Base-by-base conservation (phyloP, 1,140 invertebrate species). In the Andrena cerasifolii region DNA sequence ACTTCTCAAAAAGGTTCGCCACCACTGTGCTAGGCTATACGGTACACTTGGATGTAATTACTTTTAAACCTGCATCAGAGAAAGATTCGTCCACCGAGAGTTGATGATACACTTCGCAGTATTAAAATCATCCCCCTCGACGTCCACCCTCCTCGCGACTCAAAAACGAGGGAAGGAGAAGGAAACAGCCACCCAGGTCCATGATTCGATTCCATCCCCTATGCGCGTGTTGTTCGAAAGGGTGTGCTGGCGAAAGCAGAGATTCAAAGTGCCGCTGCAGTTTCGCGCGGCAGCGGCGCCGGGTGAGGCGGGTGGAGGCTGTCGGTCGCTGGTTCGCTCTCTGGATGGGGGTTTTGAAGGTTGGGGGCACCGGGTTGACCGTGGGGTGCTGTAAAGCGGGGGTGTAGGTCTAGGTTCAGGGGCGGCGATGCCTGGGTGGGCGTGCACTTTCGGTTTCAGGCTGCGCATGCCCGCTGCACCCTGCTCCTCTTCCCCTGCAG, bases 381-480 rank as follows among this genome's bases (percentile, higher is more conserved):
- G 89, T 90, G 89, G 87, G 89, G 85, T 82, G 80, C 71, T 66
- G 79, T 78, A 88, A 85, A 83, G 75, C 82, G 84, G 86, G 86
- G 84, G 86, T 91, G 87, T 90, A 90, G 90, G 90, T 91, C 90
- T 91, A 91, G 90, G 90, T 91, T 90, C 87, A 83, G 85, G 84
- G 87, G 86, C 85, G 87, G 86, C 86, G 85, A 84, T 87, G 84
- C 88, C 79, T 54, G 83, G 81, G 76, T 90, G 89, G 90, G 90
- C 90, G 90, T 90, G 87, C 88, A 91, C 90, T 92, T 92, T 92
- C 91, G 84, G 79, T 92, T 91, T 92, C 91, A 86, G 74, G 80
- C 67, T 86, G 85, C 88, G 87, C 87, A 89, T 88, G 85, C 80
- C 58, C 80, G 81, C 61, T 86, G 81, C 85, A 86, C 51, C 78